Evolutionary conservation across 1,140 invertebrate genomes (phyloP).

Genomic region (Leucophenga varia): DNA sequence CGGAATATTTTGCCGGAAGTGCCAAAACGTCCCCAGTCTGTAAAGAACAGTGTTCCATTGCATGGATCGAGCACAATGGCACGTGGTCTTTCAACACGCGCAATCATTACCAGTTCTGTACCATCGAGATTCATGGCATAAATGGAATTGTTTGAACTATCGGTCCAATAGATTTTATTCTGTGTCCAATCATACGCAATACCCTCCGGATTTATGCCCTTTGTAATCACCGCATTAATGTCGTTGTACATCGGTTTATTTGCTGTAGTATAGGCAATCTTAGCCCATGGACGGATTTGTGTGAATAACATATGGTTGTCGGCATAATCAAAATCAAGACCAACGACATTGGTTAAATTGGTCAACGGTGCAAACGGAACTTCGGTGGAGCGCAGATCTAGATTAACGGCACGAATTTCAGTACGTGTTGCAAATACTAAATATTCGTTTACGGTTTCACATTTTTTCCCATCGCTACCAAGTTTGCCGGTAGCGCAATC

Average conservation of each 20-base stretch:
- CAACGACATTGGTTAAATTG: constrained; percentile 95
- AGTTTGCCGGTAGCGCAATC: constrained; percentile 88
- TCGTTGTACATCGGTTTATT: constrained; percentile 64
- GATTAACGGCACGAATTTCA: constrained; percentile 82
- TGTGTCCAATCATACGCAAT: constrained; percentile 97
- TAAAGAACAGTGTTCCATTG: constrained; percentile 89
- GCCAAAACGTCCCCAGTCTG: constrained; percentile 91
- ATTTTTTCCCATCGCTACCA: constrained; percentile 65
- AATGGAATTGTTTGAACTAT: constrained; percentile 90
- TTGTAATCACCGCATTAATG: constrained; percentile 74
- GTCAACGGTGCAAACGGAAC: constrained; percentile 83
- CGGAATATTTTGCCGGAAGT: constrained; percentile 92
- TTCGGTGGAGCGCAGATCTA: constrained; percentile 78
- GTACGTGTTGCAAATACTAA: constrained; percentile 89
- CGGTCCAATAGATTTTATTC: constrained; percentile 96
- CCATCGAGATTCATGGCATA: constrained; percentile 94
- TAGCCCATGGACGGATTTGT: constrained; percentile 87
- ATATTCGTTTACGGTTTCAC: constrained; percentile 82
- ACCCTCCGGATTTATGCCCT: constrained; percentile 90
- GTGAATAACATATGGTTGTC: constrained; percentile 88
- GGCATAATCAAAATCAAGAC: constrained; percentile 91
- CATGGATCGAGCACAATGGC: constrained; percentile 97
- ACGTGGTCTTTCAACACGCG: constrained; percentile 86
- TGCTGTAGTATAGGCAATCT: constrained; percentile 78
- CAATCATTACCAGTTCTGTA: constrained; percentile 88